phyloP scores from a whole-genome alignment of 2,797 vertebrate species.

The Pangasius sanitwongsei region DNA sequence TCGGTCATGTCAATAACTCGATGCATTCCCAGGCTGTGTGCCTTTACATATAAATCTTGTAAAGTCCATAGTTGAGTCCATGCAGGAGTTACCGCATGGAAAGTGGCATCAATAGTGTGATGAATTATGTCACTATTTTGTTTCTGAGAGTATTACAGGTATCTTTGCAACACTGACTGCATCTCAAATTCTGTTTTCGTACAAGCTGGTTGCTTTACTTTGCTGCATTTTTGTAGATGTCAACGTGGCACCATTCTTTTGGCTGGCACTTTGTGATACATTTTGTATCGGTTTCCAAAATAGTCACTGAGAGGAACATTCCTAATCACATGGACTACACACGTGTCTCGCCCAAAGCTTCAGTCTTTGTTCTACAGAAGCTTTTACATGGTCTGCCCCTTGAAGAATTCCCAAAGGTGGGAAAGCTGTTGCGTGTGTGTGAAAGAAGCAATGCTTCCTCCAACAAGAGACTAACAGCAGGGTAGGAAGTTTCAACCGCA shows the following conservation, averaged over 20 bases:
- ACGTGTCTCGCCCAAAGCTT: not conserved
- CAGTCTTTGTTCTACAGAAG: not conserved
- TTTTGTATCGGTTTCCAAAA: not conserved
- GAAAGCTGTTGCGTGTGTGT: not conserved
- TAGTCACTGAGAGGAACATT: not conserved
- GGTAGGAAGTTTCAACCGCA: not conserved
- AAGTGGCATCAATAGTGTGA: not conserved
- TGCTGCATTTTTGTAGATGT: not conserved
- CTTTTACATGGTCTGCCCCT: not conserved
- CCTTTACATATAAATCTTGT: not conserved
- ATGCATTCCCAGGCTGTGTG: too few species aligned
- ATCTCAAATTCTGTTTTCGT: not conserved
- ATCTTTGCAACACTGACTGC: not conserved
- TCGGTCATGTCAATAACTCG: too few species aligned
- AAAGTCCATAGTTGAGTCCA: too few species aligned
- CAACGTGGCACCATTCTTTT: not conserved
- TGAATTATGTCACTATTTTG: not conserved
- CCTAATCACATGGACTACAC: not conserved
- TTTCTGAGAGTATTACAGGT: not conserved
- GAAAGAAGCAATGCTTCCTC: not conserved
- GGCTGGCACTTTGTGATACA: not conserved
- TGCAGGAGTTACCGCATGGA: not conserved
- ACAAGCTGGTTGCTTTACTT: not conserved
- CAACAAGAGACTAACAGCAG: not conserved
- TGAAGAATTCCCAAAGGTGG: not conserved